Evolutionary conservation across 1,140 invertebrate species (phyloP), one percentile per base, ranked within the genome.

Genomic region (Calephelis virginiensis): DNA sequence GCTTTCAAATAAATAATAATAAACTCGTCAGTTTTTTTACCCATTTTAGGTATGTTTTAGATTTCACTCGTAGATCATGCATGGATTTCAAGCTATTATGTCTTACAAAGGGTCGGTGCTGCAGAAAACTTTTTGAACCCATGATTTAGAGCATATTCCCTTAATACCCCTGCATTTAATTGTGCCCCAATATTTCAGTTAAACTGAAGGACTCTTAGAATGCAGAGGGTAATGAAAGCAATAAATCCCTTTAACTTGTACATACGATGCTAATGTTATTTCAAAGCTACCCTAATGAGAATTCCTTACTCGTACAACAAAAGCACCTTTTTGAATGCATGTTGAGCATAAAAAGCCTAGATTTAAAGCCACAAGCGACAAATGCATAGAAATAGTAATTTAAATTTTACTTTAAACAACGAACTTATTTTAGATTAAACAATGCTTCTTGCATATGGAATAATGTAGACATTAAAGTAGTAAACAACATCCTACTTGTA

Each of bases 231-330:
- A 80, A 78, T 85, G 78, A 85, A 80, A 80, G 73, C 75, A 72
- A 80, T 82, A 82, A 80, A 68, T 73, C 76, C 74, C 74, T 71
- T 75, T 69, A 73, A 73, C 71, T 68, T 69, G 64, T 69, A 68
- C 74, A 79, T 76, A 81, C 75, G 73, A 72, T 74, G 79, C 74
- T 85, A 86, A 87, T 83, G 77, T 82, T 76, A 85, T 83, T 85
- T 80, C 77, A 83, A 87, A 87, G 76, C 74, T 74, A 82, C 71
- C 81, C 85, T 86, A 87, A 88, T 84, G 85, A 88, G 84, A 84
- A 82, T 80, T 82, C 77, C 80, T 85, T 83, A 75, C 80, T 71
- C 72, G 63, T 64, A 49, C 76, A 88, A 85, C 83, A 89, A 89
- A 87, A 76, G 75, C 74, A 70, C 78, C 69, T 73, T 77, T 72